Conservation (phyloP, 2,113 vertebrate species). For the Hippopotamus amphibius region DNA sequence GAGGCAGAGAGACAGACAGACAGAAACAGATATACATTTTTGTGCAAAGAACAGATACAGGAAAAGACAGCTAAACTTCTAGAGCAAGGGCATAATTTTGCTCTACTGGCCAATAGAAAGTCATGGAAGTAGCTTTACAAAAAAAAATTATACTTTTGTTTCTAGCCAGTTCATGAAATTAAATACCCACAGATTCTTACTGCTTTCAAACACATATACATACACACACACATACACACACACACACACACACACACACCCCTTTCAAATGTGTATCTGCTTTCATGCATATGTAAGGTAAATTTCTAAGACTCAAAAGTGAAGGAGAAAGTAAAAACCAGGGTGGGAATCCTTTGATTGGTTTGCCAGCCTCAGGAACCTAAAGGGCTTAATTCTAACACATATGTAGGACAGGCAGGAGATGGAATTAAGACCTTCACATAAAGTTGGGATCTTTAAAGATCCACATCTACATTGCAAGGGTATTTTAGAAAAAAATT, state of each 20-base stretch:
- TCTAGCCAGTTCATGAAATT: background rate
- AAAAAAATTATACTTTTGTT: conserved; percentile 22
- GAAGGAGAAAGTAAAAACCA: conserved; percentile 1
- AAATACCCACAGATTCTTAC: background rate
- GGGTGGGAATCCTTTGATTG: background rate
- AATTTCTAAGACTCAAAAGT: background rate
- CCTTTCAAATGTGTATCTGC: background rate
- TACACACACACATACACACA: background rate
- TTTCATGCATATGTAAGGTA: conserved; percentile 7
- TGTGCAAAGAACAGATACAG: background rate
- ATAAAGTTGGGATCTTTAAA: background rate
- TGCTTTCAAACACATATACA: background rate
- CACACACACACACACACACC: background rate
- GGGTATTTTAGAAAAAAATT: background rate
- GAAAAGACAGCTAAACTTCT: background rate
- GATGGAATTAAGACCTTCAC: background rate
- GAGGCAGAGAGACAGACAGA: background rate
- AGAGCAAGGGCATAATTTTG: background rate
- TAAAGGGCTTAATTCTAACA: background rate
- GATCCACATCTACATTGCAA: background rate
- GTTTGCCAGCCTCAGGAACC: background rate
- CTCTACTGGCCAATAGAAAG: background rate
- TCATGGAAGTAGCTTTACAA: background rate
- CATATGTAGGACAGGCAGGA: background rate
- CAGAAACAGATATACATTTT: background rate